Percentiles rank a stretch among this genome's conserved stretches.
phyloP scores from a whole-genome alignment of 2,113 vertebrate species.

The Acinonyx jubatus region DNA sequence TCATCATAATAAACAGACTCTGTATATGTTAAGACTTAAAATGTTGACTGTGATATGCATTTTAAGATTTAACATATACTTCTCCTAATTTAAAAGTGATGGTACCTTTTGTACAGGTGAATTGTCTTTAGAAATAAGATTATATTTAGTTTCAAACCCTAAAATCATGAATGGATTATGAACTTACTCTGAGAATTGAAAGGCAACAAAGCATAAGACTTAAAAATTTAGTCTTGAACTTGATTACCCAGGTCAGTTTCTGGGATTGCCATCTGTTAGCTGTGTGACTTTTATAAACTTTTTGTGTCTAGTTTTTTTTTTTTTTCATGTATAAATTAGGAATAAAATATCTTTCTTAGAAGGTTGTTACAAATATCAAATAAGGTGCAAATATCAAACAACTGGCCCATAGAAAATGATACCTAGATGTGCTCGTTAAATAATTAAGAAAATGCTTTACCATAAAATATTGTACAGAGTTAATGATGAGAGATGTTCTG shows the following conservation, averaged over 20 bases:
- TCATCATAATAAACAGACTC: background rate
- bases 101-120: background rate
- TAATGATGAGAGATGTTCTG: background rate
- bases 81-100: background rate
- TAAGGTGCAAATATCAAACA: background rate
- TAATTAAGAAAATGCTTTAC: background rate
- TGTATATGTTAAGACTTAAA: background rate
- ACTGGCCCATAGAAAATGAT: background rate
- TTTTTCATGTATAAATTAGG: background rate
- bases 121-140: slow-evolving; percentile 11
- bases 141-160: background rate
- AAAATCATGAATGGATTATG: background rate
- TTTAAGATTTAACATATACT: background rate
- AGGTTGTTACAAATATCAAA: background rate
- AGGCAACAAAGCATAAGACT: background rate
- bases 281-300: background rate
- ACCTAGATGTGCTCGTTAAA: background rate
- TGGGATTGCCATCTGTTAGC: background rate
- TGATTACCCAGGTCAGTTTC: background rate
- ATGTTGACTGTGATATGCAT: background rate
- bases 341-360: background rate
- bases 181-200: background rate
- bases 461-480: background rate
- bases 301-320: background rate
- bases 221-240: background rate